Base-by-base conservation (phyloP, 2,797 vertebrate genomes). In the Sphaeramia orbicularis region DNA sequence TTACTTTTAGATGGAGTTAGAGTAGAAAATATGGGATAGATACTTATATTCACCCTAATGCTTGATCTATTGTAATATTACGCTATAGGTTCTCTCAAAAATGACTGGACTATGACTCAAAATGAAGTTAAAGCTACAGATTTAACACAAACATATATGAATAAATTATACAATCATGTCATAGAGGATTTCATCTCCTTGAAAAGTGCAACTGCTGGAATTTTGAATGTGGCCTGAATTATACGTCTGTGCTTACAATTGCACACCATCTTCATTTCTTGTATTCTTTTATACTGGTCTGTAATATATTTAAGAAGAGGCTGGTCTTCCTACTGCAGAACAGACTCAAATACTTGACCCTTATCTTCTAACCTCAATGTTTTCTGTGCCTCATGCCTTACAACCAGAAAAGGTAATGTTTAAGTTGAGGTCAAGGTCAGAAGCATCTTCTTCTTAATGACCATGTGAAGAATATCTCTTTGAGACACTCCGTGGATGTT, bases 371-470 rank as follows among this genome's bases (percentile, higher is more conserved):
- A 48, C 58, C 40, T 58, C 16, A 10, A 7, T 21, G 24, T 10
- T 11, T 64, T 51, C 8, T 54, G 18, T 53, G 21, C 35, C 21
- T 71, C 78, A 63, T 65, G 50, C 66, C 58, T 52, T 53, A 32
- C 68, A 68, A 43, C 57, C 68, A 51, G n/a, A 48, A 63, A 69
- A 24, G 24, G 13, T 47, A 51, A 15, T 69, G 12, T 41, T 7
- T 45, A 42, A 61, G 37, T 53, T 24, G 35, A 75, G 74, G 75
- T 83, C 57, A 83, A 79, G 76, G 75, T 83, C 76, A 53, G 55
- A 43, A 30, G 32, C 55, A 54, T 76, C 56, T 50, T 66, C 68
- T 66, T 78, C 51, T 84, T 80, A 65, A 69, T 10, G 7, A 68
- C 32, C 38, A 0, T 38, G 10, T 7, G 14, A 52, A 11, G 35